Evolutionary conservation across 1,140 invertebrate genomes (phyloP).

Genomic region (Zophobas morio): DNA sequence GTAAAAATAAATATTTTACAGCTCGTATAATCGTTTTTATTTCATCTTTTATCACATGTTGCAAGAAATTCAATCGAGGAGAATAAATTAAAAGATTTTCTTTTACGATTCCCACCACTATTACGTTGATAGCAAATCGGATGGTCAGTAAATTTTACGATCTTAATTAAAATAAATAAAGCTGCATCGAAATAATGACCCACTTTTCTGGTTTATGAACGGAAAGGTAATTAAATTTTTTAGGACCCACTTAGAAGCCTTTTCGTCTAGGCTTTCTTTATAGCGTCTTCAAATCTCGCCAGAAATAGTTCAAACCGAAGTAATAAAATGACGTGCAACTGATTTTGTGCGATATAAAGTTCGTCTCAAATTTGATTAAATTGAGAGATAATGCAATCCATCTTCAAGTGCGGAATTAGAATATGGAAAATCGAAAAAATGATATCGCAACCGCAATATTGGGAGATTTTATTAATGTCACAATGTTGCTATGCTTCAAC

Average conservation of each 20-base stretch:
- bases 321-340: no score
- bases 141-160: slow-evolving; percentile 28
- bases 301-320: slow-evolving; percentile 2
- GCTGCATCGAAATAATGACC: slow-evolving; percentile 12
- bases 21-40: slow-evolving; percentile 26
- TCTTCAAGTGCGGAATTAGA: no score
- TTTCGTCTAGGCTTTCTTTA: slow-evolving; percentile 14
- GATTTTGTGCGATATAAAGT: no score
- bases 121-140: slow-evolving; percentile 8
- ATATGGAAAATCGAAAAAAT: no score
- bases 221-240: slow-evolving; percentile 29
- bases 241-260: slow-evolving; percentile 24
- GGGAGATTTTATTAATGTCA: no score
- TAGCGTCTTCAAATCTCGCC: neutral
- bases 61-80: neutral
- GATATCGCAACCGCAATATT: no score
- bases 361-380: no score
- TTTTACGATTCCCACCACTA: neutral
- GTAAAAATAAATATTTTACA: slow-evolving; percentile 37
- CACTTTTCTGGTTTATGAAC: slow-evolving; percentile 28
- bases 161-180: slow-evolving; percentile 38
- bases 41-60: slow-evolving; percentile 38
- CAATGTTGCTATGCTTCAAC: no score
- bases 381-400: no score
- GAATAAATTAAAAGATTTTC: slow-evolving; percentile 27